Base-by-base conservation (phyloP, 1,140 invertebrate genomes). In the Dreissena polymorpha region DNA sequence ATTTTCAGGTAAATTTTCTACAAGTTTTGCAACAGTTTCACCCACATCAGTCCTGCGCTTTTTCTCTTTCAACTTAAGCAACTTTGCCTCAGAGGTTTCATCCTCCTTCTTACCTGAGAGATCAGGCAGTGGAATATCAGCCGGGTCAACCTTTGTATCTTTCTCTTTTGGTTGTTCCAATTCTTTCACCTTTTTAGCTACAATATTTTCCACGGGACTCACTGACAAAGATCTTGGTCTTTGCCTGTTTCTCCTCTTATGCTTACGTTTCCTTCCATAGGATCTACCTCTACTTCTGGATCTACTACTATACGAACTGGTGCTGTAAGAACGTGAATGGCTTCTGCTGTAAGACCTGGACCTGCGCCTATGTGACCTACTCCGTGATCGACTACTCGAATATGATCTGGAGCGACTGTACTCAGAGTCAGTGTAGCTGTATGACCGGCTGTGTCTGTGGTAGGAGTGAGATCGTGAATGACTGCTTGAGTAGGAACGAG, bases 401-500 rank as follows among this genome's bases (percentile, higher is more conserved):
- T 85, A 88, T 63, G 90, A 91, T 14, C 87, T 73, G 55, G 87
- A 88, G 60, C 88, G 76, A 75, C 88, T 90, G 73, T 89, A 89
- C 68, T 89, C 86, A 21, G 88, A 88, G 63, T 90, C 90, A 74
- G 86, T 89, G 60, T 69, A 80, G 27, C 86, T 39, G 39, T 39
- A 89, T 14, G 84, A 64, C 39, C 75, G 25, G 71, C 82, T 85
- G 3, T 69, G 79, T 53, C 86, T 75, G 10, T 86, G 89, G 53
- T 88, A 70, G 8, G 90, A 90, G 29, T 86, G 75, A 55, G 87
- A 86, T 8, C 85, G 64, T 65, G 86, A 87, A 39, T 72, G 78
- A 73, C 85, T 85, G 16, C 73, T 86, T 64, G 86, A 86, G 16
- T 70, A 67, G 50, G 88, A 88, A 27, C 84, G 80, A 55, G 88